These are phyloP conservation scores for Toxotes jaculatrix DNA, from an alignment of 2,113 vertebrate genomes.

Conservation along the genomic window DNA sequence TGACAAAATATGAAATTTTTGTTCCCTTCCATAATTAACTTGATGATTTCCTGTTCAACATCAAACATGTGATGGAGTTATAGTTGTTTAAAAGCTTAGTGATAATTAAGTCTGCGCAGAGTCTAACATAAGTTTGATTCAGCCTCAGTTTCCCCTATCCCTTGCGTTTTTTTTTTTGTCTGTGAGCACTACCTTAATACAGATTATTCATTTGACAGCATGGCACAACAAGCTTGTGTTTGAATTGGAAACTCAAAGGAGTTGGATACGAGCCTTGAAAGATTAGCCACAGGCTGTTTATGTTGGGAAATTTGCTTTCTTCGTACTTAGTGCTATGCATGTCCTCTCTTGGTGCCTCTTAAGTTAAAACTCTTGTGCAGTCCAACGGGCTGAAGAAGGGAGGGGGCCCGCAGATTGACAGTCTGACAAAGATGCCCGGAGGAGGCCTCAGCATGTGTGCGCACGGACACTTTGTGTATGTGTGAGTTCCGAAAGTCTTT, in stretches of 20 bases:
- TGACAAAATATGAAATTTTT: neutral
- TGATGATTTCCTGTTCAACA: neutral
- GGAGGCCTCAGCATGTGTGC: conserved; percentile 53
- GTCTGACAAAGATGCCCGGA: conserved; percentile 49
- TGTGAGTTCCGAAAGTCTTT: conserved; percentile 42
- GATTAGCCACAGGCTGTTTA: conserved; percentile 67
- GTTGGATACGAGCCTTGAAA: conserved; percentile 44
- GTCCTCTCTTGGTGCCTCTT: conserved; percentile 47
- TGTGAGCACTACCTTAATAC: conserved; percentile 23
- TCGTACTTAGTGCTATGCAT: conserved; percentile 16
- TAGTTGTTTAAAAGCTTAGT: neutral
- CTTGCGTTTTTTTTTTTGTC: neutral
- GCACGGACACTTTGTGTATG: neutral
- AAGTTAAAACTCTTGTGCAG: conserved; percentile 40
- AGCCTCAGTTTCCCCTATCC: conserved; percentile 12
- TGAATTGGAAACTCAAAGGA: conserved; percentile 52
- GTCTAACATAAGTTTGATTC: neutral
- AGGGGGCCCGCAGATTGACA: conserved; percentile 57
- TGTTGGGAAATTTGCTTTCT: conserved; percentile 51
- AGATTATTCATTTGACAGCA: conserved; percentile 50
- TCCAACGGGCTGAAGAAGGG: conserved; percentile 25
- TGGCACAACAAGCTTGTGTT: conserved; percentile 52
- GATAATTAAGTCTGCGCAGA: neutral
- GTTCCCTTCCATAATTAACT: neutral
- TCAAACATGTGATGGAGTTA: neutral